phyloP scores from a whole-genome alignment of 2,888 invertebrate species.

The Eurytoma californica region DNA sequence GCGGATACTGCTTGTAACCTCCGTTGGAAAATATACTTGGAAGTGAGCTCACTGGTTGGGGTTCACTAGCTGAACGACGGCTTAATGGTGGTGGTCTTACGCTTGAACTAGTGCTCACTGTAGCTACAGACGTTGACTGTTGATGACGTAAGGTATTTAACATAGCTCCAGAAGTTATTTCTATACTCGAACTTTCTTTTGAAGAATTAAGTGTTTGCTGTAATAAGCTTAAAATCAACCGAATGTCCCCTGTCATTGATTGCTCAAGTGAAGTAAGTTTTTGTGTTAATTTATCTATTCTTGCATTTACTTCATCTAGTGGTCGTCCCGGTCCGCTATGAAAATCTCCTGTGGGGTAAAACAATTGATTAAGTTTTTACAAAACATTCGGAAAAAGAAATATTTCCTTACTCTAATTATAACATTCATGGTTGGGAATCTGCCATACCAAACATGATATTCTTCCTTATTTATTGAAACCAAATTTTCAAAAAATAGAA shows the following conservation, averaged over 20 bases:
- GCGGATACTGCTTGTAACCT: background rate
- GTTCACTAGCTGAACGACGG: slow-evolving; percentile 80
- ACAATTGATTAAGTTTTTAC: slow-evolving; percentile 19
- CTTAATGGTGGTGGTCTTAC: slow-evolving; percentile 76
- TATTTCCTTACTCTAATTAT: too few relatives aligned
- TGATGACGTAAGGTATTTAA: background rate
- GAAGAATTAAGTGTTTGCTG: slow-evolving; percentile 76
- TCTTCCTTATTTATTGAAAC: too few relatives aligned
- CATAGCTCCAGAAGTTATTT: slow-evolving; percentile 78
- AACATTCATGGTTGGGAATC: too few relatives aligned
- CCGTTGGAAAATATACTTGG: background rate
- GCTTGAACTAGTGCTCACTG: background rate
- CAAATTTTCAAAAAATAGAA: too few relatives aligned
- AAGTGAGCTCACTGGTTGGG: slow-evolving; percentile 77
- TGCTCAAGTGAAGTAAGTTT: slow-evolving; percentile 84
- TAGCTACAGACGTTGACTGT: background rate
- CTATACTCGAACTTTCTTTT: slow-evolving; percentile 70
- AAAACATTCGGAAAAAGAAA: background rate
- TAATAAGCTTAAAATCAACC: slow-evolving; percentile 82
- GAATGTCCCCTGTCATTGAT: slow-evolving; percentile 84
- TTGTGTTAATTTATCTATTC: slow-evolving; percentile 83
- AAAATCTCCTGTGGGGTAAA: slow-evolving; percentile 65
- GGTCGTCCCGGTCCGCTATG: slow-evolving; percentile 75
- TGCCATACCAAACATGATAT: too few relatives aligned
- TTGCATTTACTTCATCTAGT: slow-evolving; percentile 78